Conservation (phyloP, 2,113 vertebrate genomes). For the Spea bombifrons region DNA sequence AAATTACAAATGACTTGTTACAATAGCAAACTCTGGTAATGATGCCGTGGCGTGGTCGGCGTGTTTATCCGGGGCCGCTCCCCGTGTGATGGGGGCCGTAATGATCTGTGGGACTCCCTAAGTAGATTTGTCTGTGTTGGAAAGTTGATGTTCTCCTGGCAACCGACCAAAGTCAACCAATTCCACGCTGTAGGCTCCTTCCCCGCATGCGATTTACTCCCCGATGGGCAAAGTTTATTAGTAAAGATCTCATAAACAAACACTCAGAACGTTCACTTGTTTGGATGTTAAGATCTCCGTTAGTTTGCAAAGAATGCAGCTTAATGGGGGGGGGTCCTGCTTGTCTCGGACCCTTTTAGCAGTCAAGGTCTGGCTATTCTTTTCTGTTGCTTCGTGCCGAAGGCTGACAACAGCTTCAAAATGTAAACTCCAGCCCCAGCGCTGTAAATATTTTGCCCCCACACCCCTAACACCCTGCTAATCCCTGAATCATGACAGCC, state of each 20-base stretch:
- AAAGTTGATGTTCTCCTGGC: neutral
- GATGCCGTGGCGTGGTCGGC: neutral
- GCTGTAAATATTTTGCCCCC: neutral
- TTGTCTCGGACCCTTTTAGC: neutral
- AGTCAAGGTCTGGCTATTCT: neutral
- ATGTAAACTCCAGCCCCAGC: neutral
- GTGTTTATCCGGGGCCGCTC: neutral
- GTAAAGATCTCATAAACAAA: no score
- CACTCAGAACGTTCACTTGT: neutral
- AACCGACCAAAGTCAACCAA: neutral
- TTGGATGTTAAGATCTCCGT: neutral
- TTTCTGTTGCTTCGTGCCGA: neutral
- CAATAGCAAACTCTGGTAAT: neutral
- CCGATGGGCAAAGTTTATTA: no score
- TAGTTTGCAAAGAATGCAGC: neutral
- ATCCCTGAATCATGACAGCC: conserved; percentile 14
- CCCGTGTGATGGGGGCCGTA: neutral
- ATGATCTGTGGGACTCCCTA: neutral
- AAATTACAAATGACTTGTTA: neutral
- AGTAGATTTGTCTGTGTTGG: neutral
- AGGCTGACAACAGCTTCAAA: neutral
- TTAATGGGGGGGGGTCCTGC: neutral
- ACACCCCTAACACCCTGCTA: neutral
- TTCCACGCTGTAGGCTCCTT: neutral
- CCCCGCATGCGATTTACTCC: neutral